Evolutionary conservation across 2,888 invertebrate genomes (phyloP), one percentile per base, ranked within the genome.

Genomic region (Xestia c-nigrum): DNA sequence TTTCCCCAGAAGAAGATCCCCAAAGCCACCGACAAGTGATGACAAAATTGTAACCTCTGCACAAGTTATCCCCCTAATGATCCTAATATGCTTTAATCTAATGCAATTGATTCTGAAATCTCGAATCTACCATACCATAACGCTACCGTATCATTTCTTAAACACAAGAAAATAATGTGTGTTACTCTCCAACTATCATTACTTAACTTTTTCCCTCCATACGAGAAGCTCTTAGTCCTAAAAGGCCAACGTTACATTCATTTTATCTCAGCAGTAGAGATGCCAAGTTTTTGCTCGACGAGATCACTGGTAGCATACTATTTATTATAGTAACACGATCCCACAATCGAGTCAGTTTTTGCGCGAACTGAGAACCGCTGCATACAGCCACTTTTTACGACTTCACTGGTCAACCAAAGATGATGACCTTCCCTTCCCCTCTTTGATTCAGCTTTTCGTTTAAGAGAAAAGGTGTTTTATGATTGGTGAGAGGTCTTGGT

Each of bases 261-360:
- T 72, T 81, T 72, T 50, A 77, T 81, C 64, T 77, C 38, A 72
- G 40, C 38, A 40, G n/a, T 59, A n/a, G 50, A 76, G 38, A 63
- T 55, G 19, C 24, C 46, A 59, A 43, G 57, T 85, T 83, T 81
- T 81, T 81, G 71, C 65, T 40, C 0, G 10, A 47, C 59, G 21
- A 55, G 43, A 81, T 81, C 67, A 63, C 77, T 71, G 24, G 71
- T 78, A 69, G 59, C 68, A 66, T 65, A 81, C 71, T 85, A 74
- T 72, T 85, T 78, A 85, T 66, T 76, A 77, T 79, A 86, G 85
- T 86, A 86, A 80, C 74, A 67, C 67, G 75, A 82, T 82, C 71
- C 85, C 78, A 64, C 72, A 85, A 78, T 83, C 63, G 63, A 74
- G 43, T 69, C 63, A 46, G 71, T 85, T 86, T 86, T 87, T 87